These are phyloP conservation scores for Eupeodes corollae DNA, from an alignment of 1,140 invertebrate genomes.

Conservation along the genomic window DNA sequence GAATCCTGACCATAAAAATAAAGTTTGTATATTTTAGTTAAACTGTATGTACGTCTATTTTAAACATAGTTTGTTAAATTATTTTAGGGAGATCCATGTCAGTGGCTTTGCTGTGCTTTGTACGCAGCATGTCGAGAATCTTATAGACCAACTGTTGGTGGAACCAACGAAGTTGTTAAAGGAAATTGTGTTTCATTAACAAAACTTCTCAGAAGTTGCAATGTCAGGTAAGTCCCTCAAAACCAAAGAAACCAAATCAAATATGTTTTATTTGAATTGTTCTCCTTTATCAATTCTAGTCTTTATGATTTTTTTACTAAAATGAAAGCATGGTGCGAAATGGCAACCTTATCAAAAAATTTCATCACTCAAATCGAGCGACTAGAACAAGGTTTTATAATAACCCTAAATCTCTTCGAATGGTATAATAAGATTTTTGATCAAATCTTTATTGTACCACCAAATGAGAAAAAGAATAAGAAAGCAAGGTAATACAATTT, in stretches of 20 bases:
- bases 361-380: slow-evolving; percentile 76
- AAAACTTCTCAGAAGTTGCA: slow-evolving; percentile 72
- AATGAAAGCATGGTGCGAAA: slow-evolving; percentile 91
- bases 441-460: slow-evolving; percentile 59
- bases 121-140: slow-evolving; percentile 81
- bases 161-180: slow-evolving; percentile 55
- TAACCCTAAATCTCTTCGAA: slow-evolving; percentile 88
- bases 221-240: slow-evolving; percentile 55
- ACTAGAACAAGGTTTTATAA: slow-evolving; percentile 85
- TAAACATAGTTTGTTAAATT: neutral
- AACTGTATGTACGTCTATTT: too few species aligned
- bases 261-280: too few species aligned
- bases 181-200: slow-evolving; percentile 90
- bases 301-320: slow-evolving; percentile 92
- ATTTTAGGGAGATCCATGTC: slow-evolving; percentile 73
- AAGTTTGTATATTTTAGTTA: too few species aligned
- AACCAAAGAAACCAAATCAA: neutral
- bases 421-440: slow-evolving; percentile 84
- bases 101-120: slow-evolving; percentile 91
- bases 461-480: slow-evolving; percentile 56
- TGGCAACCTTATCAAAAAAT: slow-evolving; percentile 76
- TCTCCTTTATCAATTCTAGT: slow-evolving; percentile 39
- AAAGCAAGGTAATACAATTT: slow-evolving; percentile 45
- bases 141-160: slow-evolving; percentile 68
- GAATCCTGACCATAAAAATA: too few species aligned